Base-by-base conservation (phyloP, 2,888 invertebrate species). In the Tinea semifulvella region DNA sequence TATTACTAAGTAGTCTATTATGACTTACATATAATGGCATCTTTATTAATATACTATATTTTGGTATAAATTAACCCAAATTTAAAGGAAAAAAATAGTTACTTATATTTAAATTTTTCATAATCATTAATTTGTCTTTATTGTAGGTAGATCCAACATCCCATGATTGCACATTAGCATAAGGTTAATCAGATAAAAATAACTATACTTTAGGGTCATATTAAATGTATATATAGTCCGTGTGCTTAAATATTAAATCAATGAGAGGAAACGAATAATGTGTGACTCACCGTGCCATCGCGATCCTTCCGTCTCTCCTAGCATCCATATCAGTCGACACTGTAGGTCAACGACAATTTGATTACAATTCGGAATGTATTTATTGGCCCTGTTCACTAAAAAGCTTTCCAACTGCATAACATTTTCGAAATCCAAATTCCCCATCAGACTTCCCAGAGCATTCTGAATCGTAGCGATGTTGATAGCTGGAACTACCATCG, bases 311-410 rank as follows among this genome's bases (percentile, higher is more conserved):
- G 63, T 59, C 53, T 86, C 81, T 25, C 88, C 88, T 47, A 86
- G 74, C 43, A 82, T 73, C 71, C 85, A 88, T 50, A 89, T 70
- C 7, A 88, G 70, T 47, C 82, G 80, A 56, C 84, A 86, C 56
- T 88, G 87, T 43, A 88, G 65, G 56, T 88, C 86, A 19, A 87
- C 61, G 42, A 83, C 75, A 38, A 87, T 81, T 61, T 88, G 85
- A 63, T 87, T 88, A 14, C 74, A 80, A 39, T 68, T 68, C 6
- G 88, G 87, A 44, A 88, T 69, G 50, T 84, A 73, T 51, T 75
- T 77, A 3, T 60, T 56, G 17, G 88, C 63, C 54, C 86, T 82
- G 46, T 70, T 65, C 10, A 77, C 56, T 42, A 87, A 65, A 56
- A 88, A 88, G 27, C 68, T 73, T 50, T 85, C 72, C 52, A 88